These are phyloP conservation scores for Panurus biarmicus DNA, from an alignment of 2,113 vertebrate species.

Conservation along the genomic window DNA sequence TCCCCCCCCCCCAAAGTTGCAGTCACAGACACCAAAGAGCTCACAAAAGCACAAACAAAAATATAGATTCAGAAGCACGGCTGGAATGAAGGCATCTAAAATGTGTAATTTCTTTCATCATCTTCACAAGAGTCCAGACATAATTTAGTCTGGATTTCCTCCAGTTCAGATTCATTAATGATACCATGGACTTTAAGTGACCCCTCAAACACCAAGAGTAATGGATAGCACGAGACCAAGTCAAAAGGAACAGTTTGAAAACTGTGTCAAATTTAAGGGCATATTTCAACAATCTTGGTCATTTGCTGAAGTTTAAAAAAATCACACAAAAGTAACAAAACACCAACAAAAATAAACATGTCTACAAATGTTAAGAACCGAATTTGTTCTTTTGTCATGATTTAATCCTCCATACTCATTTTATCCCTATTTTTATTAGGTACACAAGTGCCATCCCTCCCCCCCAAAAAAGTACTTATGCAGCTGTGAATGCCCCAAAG, in stretches of 20 bases:
- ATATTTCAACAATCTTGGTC: background rate
- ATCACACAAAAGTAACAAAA: background rate
- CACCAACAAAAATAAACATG: background rate
- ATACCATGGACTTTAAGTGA: background rate
- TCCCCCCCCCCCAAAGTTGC: fast-evolving
- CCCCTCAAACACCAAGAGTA: background rate
- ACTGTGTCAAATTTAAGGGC: background rate
- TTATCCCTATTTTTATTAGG: background rate
- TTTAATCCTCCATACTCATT: background rate
- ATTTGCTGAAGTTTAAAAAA: background rate
- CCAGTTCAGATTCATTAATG: background rate
- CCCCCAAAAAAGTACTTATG: background rate
- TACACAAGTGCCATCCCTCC: fast-evolving
- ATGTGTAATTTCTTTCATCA: background rate
- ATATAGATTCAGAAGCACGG: background rate
- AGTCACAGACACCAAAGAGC: background rate
- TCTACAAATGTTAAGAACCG: background rate
- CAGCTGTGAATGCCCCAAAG: background rate
- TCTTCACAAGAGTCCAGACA: background rate
- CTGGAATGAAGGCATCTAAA: background rate
- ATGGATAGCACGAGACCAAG: background rate
- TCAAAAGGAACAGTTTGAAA: background rate
- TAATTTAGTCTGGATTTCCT: background rate
- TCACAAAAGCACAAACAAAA: background rate
- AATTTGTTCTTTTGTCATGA: background rate